Evolutionary conservation across 1,140 invertebrate species (phyloP).

Genomic region (Brachionus angularis): DNA sequence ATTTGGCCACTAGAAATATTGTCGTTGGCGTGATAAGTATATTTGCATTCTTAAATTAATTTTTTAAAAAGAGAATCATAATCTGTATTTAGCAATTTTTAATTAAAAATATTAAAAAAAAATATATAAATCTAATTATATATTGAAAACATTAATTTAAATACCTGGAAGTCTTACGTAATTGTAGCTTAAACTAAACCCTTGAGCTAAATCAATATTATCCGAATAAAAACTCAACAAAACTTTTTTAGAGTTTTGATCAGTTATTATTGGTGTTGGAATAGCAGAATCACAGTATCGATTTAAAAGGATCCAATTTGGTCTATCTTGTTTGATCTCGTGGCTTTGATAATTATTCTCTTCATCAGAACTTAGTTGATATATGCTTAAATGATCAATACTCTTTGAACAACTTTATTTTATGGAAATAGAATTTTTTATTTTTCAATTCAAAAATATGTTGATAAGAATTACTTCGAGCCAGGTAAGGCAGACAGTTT

Average conservation of each 20-base stretch:
- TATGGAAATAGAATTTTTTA: not conserved
- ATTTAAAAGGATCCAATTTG: slow-evolving; percentile 10
- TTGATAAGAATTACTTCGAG: not conserved
- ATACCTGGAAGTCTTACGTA: not conserved
- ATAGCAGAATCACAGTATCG: slow-evolving; percentile 18
- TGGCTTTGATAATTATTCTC: not conserved
- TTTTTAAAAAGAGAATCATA: not conserved
- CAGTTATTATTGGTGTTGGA: slow-evolving; percentile 23
- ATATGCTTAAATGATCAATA: slow-evolving; percentile 15
- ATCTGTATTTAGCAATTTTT: not conserved
- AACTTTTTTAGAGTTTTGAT: slow-evolving; percentile 18
- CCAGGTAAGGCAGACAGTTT: slow-evolving; percentile 62
- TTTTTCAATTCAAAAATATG: not conserved
- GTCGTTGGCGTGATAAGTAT: not conserved
- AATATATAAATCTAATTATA: not conserved
- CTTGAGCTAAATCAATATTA: slow-evolving; percentile 17
- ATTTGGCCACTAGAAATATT: not conserved
- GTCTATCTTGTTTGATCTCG: slow-evolving; percentile 1
- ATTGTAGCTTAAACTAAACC: not conserved
- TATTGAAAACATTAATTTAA: no score
- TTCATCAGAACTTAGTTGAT: not conserved
- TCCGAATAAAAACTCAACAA: slow-evolving; percentile 27
- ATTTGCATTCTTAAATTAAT: slow-evolving; percentile 10
- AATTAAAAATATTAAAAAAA: not conserved
- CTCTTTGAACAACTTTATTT: slow-evolving; percentile 4